Percentiles rank a stretch among this genome's conserved stretches.
These are phyloP conservation scores for Platyscapa corneri DNA, from an alignment of 1,140 invertebrate genomes.

Conservation along the genomic window DNA sequence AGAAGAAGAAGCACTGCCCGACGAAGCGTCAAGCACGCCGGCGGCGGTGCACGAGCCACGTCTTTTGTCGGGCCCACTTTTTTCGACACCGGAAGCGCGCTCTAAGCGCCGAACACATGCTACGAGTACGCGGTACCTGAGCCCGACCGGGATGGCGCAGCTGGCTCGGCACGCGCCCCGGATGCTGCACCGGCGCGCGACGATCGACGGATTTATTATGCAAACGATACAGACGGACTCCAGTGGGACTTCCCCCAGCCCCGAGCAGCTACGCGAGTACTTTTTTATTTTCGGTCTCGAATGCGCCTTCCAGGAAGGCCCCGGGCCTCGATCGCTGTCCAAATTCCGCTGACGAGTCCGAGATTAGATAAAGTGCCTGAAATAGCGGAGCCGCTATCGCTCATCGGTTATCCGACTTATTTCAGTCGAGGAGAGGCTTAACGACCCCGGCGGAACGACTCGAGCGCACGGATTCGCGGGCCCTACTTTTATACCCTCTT, in stretches of 20 bases:
- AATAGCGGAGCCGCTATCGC: not conserved
- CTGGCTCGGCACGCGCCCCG: slow-evolving; percentile 20
- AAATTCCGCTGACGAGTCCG: no score
- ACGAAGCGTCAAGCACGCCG: not conserved
- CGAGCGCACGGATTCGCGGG: not conserved
- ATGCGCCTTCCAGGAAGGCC: not conserved
- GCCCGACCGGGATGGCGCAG: not conserved
- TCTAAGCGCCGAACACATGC: not conserved
- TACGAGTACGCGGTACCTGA: not conserved
- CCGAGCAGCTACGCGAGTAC: no score
- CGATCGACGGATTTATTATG: slow-evolving; percentile 36
- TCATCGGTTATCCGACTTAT: not conserved
- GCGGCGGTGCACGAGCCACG: not conserved
- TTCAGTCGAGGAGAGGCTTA: not conserved
- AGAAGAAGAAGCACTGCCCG: not conserved
- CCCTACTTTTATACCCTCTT: not conserved
- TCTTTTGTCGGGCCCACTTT: slow-evolving; percentile 5
- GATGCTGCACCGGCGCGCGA: slow-evolving; percentile 31
- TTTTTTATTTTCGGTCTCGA: not conserved
- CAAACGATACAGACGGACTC: not conserved
- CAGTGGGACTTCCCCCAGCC: not conserved
- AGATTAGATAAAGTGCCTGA: not conserved
- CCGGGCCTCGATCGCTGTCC: not conserved
- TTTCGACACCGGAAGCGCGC: slow-evolving; percentile 19
- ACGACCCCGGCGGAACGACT: not conserved